Evolutionary conservation across 2,113 vertebrate species (phyloP).

Genomic region (Glaucidium brasilianum): DNA sequence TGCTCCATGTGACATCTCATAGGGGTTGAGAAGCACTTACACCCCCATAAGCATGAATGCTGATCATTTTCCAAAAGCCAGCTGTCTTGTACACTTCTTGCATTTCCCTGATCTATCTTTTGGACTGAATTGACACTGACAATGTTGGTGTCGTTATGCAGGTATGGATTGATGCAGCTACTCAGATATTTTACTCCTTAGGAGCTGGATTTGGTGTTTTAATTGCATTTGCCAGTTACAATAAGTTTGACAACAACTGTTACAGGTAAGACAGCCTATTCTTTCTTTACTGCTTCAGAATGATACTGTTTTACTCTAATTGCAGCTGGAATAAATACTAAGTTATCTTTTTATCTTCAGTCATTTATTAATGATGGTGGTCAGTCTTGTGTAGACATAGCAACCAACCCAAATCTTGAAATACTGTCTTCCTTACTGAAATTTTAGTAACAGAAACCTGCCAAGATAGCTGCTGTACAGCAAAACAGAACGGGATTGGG

Average conservation of each 20-base stretch:
- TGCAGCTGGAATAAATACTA: neutral
- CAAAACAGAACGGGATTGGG: slow-evolving; percentile 34
- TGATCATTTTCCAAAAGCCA: neutral
- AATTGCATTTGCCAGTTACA: slow-evolving; percentile 98
- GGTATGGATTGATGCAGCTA: slow-evolving; percentile 99
- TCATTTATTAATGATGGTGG: neutral
- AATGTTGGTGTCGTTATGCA: slow-evolving; percentile 56
- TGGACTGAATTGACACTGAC: neutral
- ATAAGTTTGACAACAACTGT: slow-evolving; percentile 99
- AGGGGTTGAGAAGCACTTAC: neutral
- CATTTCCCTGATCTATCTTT: neutral
- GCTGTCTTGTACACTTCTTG: neutral
- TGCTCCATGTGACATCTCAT: neutral
- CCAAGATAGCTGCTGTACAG: neutral
- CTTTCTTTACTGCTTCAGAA: neutral
- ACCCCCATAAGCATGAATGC: neutral
- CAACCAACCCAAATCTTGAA: slow-evolving; percentile 31
- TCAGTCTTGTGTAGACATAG: neutral
- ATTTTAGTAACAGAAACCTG: slow-evolving; percentile 18
- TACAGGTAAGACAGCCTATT: slow-evolving; percentile 83
- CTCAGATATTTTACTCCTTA: slow-evolving; percentile 97
- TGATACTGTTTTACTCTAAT: neutral
- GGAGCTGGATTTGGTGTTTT: slow-evolving; percentile 97
- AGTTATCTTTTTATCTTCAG: neutral
- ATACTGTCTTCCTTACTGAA: neutral